Evolutionary conservation across 64 coral and sea anemone species (phyloP).

Genomic region (Actinia equina): DNA sequence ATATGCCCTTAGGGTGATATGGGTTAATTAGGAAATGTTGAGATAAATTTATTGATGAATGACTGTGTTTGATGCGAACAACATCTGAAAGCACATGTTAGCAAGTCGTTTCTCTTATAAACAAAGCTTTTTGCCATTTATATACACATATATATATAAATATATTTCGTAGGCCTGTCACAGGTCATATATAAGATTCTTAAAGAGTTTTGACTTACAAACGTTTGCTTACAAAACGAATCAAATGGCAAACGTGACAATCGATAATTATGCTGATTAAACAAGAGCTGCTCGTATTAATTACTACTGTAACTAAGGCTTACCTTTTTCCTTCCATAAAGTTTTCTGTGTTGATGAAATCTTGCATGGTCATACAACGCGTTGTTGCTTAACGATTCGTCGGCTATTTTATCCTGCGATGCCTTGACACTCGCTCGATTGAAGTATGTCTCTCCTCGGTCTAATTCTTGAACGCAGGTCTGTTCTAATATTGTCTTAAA

Average conservation of each 20-base stretch:
- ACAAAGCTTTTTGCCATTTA: no score
- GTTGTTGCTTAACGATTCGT: neutral
- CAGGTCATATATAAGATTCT: neutral
- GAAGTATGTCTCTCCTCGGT: conserved; percentile 15
- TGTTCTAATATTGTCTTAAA: conserved; percentile 3
- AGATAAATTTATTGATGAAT: no score
- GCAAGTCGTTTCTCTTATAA: no score
- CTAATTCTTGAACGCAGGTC: conserved; percentile 12
- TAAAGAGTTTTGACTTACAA: neutral
- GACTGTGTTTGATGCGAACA: no score
- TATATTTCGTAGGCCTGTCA: no score
- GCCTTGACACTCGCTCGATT: neutral
- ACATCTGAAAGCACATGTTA: no score
- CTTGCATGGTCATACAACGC: neutral
- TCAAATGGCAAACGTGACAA: neutral
- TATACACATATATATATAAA: no score
- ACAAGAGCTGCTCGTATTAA: neutral
- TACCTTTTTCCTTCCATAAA: conserved; percentile 10
- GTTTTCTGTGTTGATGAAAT: neutral
- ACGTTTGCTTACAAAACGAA: neutral
- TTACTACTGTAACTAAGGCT: neutral
- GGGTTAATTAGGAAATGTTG: no score
- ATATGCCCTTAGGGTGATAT: no score
- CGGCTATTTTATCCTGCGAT: neutral
- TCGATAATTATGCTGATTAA: neutral